Evolutionary conservation across 2,113 vertebrate species (phyloP), one percentile per base, ranked within the genome.

Genomic region (Larimichthys polyactis): DNA sequence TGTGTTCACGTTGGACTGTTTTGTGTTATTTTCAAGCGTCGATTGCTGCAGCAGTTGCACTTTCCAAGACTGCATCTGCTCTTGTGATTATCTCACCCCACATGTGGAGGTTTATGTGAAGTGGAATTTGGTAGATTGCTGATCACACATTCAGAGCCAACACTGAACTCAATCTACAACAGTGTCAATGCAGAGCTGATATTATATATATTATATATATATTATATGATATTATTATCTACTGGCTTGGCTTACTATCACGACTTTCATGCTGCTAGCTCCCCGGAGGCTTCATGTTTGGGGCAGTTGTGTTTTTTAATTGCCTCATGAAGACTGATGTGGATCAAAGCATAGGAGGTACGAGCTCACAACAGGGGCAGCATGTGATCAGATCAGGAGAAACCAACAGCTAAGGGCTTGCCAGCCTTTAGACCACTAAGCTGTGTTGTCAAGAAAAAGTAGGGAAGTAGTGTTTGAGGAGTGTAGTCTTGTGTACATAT

Each of bases 381-480:
- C 60, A 87, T 86, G 87, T 86, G 87, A 87, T 71, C 69, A 59
- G 32, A 24, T 74, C 49, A 65, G 63, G 29, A 66, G 44, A 87
- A 78, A 68, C 3, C 36, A 77, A 58, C n/a, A 69, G 44, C 55
- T 55, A 27, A 60, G 64, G 36, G 3, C 71, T 58, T 36, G 43
- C 24, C 36, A 22, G 24, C 29, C 40, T 79, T 71, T 55, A 48
- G 4, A 57, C 43, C 43, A 68, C 24, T 63, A 43, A 54, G 22
- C 20, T 49, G 44, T 11, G 27, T 44, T 51, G 40, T 22, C 22
- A 52, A 22, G 5, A 46, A 29, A 71, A 69, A 11, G 22, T 32
- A 63, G 22, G 46, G 6, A 66, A 55, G 22, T 29, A 11, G 16
- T 15, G 44, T 54, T 62, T 36, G 1, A 60, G 24, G 24, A 62